phyloP scores from a whole-genome alignment of 2,888 invertebrate species.

The Parthenolecanium corni region DNA sequence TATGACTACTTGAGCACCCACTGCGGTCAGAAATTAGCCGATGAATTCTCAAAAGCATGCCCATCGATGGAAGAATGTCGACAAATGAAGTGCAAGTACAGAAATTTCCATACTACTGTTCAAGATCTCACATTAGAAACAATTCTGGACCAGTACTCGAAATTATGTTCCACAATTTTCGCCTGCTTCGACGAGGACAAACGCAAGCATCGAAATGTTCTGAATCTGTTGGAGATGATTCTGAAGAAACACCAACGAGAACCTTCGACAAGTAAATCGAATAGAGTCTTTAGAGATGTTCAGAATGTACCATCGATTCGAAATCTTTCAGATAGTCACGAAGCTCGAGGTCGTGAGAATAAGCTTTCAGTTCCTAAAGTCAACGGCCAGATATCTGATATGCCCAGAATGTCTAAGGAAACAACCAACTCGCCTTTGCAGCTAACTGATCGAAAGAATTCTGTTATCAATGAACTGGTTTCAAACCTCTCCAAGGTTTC shows the following conservation, averaged over 20 bases:
- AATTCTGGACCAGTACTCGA: constrained; percentile 7
- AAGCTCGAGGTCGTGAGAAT: too few species aligned
- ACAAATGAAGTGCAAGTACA: not conserved
- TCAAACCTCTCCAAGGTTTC: too few species aligned
- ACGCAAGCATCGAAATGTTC: not conserved
- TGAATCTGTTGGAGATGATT: constrained; percentile 1
- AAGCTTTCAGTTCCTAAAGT: too few species aligned
- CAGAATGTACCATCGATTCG: too few species aligned
- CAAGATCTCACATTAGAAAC: not conserved
- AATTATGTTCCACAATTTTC: constrained; percentile 7
- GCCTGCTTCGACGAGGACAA: not conserved
- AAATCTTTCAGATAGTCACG: too few species aligned
- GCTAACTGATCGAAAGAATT: too few species aligned
- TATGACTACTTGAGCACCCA: constrained; percentile 5
- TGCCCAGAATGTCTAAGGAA: too few species aligned
- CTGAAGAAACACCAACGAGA: not conserved
- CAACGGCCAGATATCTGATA: too few species aligned
- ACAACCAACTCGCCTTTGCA: too few species aligned
- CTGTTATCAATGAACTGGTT: too few species aligned
- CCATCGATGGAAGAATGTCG: constrained; percentile 3
- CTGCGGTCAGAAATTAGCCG: not conserved
- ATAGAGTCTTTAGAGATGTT: too few species aligned
- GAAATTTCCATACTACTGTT: constrained; percentile 6
- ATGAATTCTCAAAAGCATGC: not conserved
- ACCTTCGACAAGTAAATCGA: too few species aligned